Evolutionary conservation across 2,113 vertebrate genomes (phyloP).

Genomic region (Callionymus lyra): DNA sequence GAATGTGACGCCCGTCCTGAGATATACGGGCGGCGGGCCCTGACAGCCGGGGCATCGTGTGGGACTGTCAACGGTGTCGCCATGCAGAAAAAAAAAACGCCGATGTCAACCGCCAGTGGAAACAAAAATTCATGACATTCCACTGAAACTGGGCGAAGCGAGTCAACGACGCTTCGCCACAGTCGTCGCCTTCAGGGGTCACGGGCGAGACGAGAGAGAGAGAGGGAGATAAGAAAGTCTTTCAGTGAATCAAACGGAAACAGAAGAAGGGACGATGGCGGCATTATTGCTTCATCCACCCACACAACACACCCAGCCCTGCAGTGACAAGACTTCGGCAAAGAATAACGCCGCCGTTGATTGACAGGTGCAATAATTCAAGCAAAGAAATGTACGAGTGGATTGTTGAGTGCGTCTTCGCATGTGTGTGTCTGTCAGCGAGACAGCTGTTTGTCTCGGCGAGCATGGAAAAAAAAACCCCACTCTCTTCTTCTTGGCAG

Average conservation of each 20-base stretch:
- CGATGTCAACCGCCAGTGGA: slow-evolving; percentile 6
- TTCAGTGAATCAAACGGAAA: too few relatives aligned
- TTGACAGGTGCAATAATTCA: slow-evolving; percentile 33
- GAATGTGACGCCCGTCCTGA: slow-evolving; percentile 9
- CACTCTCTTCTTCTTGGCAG: slow-evolving; percentile 23
- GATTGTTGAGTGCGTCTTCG: slow-evolving; percentile 11
- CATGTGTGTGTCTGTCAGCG: slow-evolving; percentile 11
- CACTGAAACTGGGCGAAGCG: too few relatives aligned
- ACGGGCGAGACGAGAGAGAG: too few relatives aligned
- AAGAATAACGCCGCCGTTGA: too few relatives aligned
- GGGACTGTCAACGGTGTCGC: slow-evolving; percentile 19
- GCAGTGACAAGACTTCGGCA: too few relatives aligned
- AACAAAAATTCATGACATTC: too few relatives aligned
- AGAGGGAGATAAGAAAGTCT: too few relatives aligned
- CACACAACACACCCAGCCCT: too few relatives aligned
- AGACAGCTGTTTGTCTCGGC: slow-evolving; percentile 35
- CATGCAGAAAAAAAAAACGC: slow-evolving; percentile 6
- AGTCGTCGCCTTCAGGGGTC: too few relatives aligned
- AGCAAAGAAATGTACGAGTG: slow-evolving; percentile 30
- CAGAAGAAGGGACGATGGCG: too few relatives aligned
- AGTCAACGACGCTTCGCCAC: too few relatives aligned
- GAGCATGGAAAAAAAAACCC: slow-evolving; percentile 27
- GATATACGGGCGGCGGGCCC: slow-evolving; percentile 12
- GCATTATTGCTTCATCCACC: too few relatives aligned
- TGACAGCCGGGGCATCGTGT: slow-evolving; percentile 20